Percentiles rank a stretch among this genome's conserved stretches.
phyloP scores from a whole-genome alignment of 2,113 vertebrate species.

The Gopherus flavomarginatus region DNA sequence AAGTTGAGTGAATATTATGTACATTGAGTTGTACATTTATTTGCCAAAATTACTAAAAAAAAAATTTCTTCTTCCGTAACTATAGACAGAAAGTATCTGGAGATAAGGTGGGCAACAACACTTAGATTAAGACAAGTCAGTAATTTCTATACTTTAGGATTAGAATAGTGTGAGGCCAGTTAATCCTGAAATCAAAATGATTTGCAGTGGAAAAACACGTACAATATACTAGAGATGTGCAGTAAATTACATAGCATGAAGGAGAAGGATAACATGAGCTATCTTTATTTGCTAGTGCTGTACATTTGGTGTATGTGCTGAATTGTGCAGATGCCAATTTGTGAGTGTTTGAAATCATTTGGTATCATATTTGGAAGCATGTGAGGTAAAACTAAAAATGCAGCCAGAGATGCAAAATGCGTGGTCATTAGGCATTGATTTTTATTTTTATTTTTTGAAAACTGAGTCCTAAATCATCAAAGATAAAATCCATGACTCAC shows the following conservation, averaged over 20 bases:
- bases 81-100: neutral
- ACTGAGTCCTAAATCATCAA: constrained; percentile 61
- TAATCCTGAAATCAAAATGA: neutral
- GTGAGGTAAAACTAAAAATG: constrained; percentile 27
- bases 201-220: neutral
- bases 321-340: neutral
- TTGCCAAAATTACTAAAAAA: neutral
- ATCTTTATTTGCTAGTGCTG: neutral
- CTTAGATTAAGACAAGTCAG: neutral
- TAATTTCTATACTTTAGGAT: neutral
- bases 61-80: constrained; percentile 8
- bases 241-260: neutral
- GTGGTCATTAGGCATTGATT: constrained; percentile 19
- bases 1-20: neutral
- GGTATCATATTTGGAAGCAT: neutral
- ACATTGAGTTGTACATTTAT: neutral
- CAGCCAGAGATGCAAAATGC: constrained; percentile 26
- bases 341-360: neutral
- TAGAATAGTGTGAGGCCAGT: neutral
- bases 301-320: neutral
- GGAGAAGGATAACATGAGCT: neutral
- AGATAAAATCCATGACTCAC: constrained; percentile 63
- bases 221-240: neutral
- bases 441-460: constrained; percentile 27
- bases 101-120: neutral